phyloP scores from a whole-genome alignment of 2,113 vertebrate genomes.

The Turdus rufiventris region DNA sequence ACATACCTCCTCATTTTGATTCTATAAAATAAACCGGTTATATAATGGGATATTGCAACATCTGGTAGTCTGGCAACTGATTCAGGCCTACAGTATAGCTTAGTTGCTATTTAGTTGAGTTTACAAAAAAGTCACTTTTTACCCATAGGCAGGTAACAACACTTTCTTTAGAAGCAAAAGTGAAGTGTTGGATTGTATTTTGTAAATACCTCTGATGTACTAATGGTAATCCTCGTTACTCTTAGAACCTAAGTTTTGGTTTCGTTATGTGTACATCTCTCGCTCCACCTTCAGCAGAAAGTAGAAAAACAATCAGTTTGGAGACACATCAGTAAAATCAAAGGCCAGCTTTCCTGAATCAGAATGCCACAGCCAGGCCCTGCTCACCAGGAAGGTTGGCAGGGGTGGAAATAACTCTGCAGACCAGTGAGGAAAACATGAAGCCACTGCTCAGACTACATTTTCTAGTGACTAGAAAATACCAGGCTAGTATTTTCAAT shows the following conservation, averaged over 20 bases:
- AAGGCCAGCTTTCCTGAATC: not conserved
- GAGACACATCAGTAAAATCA: slow-evolving; percentile 39
- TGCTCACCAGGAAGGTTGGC: not conserved
- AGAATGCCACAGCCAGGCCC: not conserved
- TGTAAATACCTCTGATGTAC: not conserved
- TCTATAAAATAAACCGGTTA: not conserved
- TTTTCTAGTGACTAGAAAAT: not conserved
- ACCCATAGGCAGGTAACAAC: not conserved
- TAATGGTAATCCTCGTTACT: not conserved
- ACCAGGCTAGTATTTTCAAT: not conserved
- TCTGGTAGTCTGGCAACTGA: not conserved
- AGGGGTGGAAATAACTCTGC: not conserved
- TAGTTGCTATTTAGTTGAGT: not conserved
- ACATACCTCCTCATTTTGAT: not conserved
- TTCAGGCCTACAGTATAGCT: not conserved
- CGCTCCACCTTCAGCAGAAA: not conserved
- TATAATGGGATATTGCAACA: not conserved
- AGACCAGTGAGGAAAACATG: not conserved
- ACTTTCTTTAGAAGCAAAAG: not conserved
- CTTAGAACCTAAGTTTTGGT: not conserved
- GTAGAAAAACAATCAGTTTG: slow-evolving; percentile 2
- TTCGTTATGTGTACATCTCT: not conserved
- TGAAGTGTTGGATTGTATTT: not conserved
- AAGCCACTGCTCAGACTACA: not conserved
- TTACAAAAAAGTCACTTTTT: not conserved